Percentiles rank a stretch among this genome's conserved stretches.
Evolutionary conservation across 2,113 vertebrate species (phyloP).

Genomic region (Poeciliopsis prolifica): DNA sequence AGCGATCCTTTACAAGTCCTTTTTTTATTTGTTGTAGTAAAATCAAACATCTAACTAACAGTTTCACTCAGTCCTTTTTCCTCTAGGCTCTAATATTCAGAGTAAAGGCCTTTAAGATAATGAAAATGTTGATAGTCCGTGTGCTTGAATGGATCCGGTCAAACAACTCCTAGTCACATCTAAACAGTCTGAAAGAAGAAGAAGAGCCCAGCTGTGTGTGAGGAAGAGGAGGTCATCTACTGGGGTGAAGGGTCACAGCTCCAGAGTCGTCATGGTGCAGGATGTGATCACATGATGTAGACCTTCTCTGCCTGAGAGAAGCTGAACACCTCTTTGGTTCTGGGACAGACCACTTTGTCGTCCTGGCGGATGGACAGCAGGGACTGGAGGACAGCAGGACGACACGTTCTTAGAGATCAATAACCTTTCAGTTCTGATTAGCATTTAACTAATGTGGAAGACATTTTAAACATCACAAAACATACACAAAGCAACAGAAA

Average conservation of each 20-base stretch:
- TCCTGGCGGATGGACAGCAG: constrained; percentile 99
- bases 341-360: constrained; percentile 97
- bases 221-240: constrained; percentile 24
- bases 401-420: background rate
- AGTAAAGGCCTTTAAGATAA: constrained; percentile 54
- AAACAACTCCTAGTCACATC: constrained; percentile 53
- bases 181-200: constrained; percentile 58
- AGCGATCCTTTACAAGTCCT: constrained; percentile 54
- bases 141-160: constrained; percentile 61
- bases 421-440: too few relatives aligned
- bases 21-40: constrained; percentile 63
- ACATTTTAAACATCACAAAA: too few relatives aligned
- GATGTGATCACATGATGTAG: constrained; percentile 93
- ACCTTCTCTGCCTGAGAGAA: constrained; percentile 99
- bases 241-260: constrained; percentile 20
- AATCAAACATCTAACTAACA: constrained; percentile 65
- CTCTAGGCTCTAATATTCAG: constrained; percentile 45
- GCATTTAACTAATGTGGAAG: too few relatives aligned
- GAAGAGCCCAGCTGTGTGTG: constrained; percentile 52
- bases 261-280: too few relatives aligned
- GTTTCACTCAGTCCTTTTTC: constrained; percentile 40
- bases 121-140: constrained; percentile 56
- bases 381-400: constrained; percentile 83
- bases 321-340: constrained; percentile 99
- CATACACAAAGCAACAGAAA: too few relatives aligned